phyloP scores from a whole-genome alignment of 2,797 vertebrate genomes.

The Danio aesculapii region DNA sequence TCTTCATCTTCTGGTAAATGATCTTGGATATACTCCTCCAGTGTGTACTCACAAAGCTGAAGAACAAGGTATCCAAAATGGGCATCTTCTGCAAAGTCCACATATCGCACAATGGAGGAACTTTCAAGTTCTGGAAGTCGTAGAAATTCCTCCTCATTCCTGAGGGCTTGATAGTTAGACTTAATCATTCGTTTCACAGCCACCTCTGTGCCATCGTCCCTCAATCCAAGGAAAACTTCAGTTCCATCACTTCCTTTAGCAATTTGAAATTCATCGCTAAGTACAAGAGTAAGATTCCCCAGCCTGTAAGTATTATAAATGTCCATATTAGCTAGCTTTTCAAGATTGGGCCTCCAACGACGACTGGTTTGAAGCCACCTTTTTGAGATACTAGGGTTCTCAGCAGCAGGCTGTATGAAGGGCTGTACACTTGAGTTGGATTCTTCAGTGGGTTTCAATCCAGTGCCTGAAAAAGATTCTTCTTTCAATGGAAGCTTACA shows the following conservation, averaged over 20 bases:
- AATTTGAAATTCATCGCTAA: slow-evolving; percentile 63
- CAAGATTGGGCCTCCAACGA: slow-evolving; percentile 64
- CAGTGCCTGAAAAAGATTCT: no score
- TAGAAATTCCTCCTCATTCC: slow-evolving; percentile 68
- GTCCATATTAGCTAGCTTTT: slow-evolving; percentile 53
- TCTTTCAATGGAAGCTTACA: background rate
- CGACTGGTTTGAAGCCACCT: slow-evolving; percentile 57
- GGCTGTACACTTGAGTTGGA: slow-evolving; percentile 40
- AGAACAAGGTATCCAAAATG: slow-evolving; percentile 76
- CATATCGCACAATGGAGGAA: slow-evolving; percentile 69
- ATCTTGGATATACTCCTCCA: slow-evolving; percentile 67
- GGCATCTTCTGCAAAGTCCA: slow-evolving; percentile 68
- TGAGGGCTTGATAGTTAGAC: slow-evolving; percentile 64
- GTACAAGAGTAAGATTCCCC: slow-evolving; percentile 59
- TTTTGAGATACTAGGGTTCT: no score
- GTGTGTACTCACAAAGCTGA: slow-evolving; percentile 74
- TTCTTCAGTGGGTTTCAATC: slow-evolving; percentile 37
- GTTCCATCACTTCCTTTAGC: slow-evolving; percentile 73
- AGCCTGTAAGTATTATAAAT: slow-evolving; percentile 48
- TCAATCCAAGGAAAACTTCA: slow-evolving; percentile 72
- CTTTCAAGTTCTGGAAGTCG: slow-evolving; percentile 65
- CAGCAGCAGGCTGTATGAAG: accelerated
- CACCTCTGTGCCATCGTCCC: slow-evolving; percentile 74
- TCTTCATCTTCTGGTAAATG: background rate
- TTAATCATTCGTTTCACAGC: slow-evolving; percentile 72